Base-by-base conservation (phyloP, 1,140 invertebrate genomes). In the Ooceraea biroi region DNA sequence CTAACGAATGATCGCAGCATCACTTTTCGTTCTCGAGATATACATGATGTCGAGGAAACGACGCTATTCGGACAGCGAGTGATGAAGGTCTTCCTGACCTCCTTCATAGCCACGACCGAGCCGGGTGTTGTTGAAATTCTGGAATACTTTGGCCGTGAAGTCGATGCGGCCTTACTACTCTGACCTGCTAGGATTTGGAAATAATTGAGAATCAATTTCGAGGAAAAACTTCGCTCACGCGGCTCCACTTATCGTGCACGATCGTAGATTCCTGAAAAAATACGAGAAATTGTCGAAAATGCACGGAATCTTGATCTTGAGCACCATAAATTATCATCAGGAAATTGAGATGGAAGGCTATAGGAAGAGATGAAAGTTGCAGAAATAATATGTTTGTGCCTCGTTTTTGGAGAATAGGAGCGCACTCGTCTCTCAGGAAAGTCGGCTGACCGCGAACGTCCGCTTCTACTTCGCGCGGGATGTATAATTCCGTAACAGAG, bases 71-170 rank as follows among this genome's bases (percentile, higher is more conserved):
- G 76, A 69, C 30, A 57, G 36, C 4, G 50, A 80, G 50, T 69
- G 76, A 69, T 22, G 76, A 80, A 71, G 76, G 76, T 80, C 76
- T 80, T 69, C 50, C 41, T 57, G 76, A 69, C 19, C 50, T 69
- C 65, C n/a, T n/a, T 80, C 65, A 80, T 50, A 65, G 76, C 50
- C 50, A 44, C 17, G 48, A 55, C 55, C 7, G 61, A 25, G 19
- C 30, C 48, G 69, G 17, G 30, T 44, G 25, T 80, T 14, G 76
- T 80, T 71, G 76, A 80, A 71, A 80, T 69, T 71, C 48, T 78
- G 48, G 36, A 80, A 80, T 71, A 46, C 12, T 46, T 57, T 30
- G 36, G 41, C 36, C 65, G 22, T 44, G 50, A 44, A 71, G 50
- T 58, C 52, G 65, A n/a, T 65, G 44, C 57, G 41, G 12, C n/a